Conservation (phyloP, 1,140 invertebrate species). For the Coenobita brevimanus region DNA sequence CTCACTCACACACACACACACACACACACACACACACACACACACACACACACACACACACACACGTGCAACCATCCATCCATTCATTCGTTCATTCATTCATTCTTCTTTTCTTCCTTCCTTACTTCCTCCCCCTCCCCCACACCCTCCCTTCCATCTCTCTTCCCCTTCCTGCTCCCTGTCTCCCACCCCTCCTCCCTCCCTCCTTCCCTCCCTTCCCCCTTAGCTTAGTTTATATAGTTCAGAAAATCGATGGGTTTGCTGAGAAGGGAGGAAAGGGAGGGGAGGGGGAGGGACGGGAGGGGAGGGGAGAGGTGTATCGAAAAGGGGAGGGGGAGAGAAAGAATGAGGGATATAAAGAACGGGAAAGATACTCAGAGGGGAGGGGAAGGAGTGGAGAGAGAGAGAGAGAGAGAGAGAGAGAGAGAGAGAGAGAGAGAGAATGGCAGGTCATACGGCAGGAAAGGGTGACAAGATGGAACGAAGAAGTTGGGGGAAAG, state of each 20-base stretch:
- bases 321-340: too few species aligned
- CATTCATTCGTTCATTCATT: not conserved
- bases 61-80: not conserved
- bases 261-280: too few species aligned
- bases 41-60: not conserved
- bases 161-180: not conserved
- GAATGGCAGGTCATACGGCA: not conserved
- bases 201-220: not conserved
- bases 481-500: not conserved
- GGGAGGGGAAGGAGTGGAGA: not conserved
- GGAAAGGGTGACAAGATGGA: not conserved
- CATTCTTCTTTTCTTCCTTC: too few species aligned
- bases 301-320: too few species aligned
- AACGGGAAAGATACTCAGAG: too few species aligned
- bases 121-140: not conserved
- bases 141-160: not conserved
- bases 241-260: not conserved
- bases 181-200: not conserved
- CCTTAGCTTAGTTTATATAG: not conserved
- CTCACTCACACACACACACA: not conserved
- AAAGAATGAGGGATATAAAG: too few species aligned
- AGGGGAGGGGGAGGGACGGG: too few species aligned
- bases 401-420: not conserved
- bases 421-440: not conserved
- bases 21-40: conserved; percentile 16